A percentile compares a stretch with the other conserved stretches of the same genome.
Evolutionary conservation across 2,113 vertebrate species (phyloP).

Genomic region (Mustelus asterias): DNA sequence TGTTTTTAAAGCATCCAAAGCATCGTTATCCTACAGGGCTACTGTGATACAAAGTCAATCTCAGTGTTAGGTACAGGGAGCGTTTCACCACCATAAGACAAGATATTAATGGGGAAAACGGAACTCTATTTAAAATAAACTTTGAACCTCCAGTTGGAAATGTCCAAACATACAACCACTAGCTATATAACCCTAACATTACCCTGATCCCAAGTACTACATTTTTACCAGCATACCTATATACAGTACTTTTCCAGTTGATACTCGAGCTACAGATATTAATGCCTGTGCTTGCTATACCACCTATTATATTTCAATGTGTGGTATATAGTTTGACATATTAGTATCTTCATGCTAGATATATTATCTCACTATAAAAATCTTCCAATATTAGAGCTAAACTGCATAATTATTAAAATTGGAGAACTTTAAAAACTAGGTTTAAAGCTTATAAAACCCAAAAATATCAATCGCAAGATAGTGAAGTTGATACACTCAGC

Average conservation of each 20-base stretch:
- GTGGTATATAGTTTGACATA: neutral
- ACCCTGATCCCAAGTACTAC: neutral
- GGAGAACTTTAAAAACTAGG: neutral
- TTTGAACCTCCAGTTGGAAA: neutral
- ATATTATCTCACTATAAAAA: neutral
- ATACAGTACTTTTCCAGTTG: too few relatives aligned
- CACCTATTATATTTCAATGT: neutral
- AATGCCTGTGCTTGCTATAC: neutral
- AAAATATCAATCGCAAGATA: neutral
- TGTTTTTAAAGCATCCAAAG: neutral
- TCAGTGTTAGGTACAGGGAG: neutral
- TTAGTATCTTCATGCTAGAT: neutral
- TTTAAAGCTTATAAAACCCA: neutral
- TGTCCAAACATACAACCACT: neutral
- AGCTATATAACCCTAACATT: neutral
- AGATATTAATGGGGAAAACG: neutral
- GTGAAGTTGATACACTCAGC: neutral
- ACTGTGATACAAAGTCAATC: neutral
- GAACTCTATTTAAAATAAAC: neutral
- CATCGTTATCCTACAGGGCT: neutral
- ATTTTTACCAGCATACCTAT: neutral
- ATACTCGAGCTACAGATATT: neutral
- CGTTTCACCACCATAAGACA: neutral
- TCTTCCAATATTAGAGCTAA: neutral
- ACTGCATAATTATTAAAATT: neutral